Conservation (phyloP, 2,888 invertebrate species). For the Leucania comma region DNA sequence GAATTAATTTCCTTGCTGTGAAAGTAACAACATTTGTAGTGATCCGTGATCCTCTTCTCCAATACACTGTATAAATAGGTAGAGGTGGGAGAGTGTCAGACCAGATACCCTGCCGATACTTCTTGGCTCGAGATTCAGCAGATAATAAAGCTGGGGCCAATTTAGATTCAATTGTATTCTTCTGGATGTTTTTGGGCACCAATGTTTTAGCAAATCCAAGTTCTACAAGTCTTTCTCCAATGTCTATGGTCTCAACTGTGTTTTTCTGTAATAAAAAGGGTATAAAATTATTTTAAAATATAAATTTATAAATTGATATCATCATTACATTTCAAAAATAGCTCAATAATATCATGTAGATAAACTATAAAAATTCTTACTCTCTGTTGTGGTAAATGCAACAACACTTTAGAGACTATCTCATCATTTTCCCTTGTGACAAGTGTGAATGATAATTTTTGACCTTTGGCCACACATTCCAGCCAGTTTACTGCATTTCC, state of each 20-base stretch:
- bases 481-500: constrained; percentile 91
- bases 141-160: constrained; percentile 80
- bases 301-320: too few relatives aligned
- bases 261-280: constrained; percentile 79
- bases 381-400: constrained; percentile 85
- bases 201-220: constrained; percentile 86
- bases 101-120: constrained; percentile 85
- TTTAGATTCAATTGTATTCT: constrained; percentile 83
- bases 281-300: neutral
- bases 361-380: constrained; percentile 62
- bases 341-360: too few relatives aligned
- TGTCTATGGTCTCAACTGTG: constrained; percentile 81
- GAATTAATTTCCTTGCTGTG: constrained; percentile 74
- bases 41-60: constrained; percentile 81
- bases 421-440: constrained; percentile 84
- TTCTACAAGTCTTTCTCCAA: constrained; percentile 86
- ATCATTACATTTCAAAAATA: too few relatives aligned
- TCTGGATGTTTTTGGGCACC: constrained; percentile 77
- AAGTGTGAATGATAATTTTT: constrained; percentile 87
- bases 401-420: constrained; percentile 83
- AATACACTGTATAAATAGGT: constrained; percentile 80
- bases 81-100: constrained; percentile 84
- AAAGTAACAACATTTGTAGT: constrained; percentile 70
- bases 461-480: constrained; percentile 89
- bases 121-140: constrained; percentile 84